Conservation (phyloP, 1,140 invertebrate species). For the Pseudomyrmex dendroicus region DNA sequence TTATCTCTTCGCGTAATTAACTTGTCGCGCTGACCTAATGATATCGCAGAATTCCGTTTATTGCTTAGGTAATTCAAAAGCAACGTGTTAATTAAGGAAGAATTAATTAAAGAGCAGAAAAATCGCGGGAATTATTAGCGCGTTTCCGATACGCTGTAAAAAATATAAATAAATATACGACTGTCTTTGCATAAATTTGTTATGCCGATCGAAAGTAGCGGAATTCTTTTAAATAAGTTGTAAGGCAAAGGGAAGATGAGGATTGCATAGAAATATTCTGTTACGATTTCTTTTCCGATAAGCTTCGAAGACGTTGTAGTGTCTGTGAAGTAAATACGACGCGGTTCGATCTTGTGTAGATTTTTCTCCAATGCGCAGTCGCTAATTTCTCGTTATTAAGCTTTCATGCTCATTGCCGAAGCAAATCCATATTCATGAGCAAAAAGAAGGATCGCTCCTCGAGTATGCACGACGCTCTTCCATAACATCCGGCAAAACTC, state of each 20-base stretch:
- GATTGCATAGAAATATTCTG: background rate
- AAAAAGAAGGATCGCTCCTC: constrained; percentile 45
- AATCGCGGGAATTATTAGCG: too few species aligned
- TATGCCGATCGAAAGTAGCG: too few species aligned
- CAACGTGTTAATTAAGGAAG: too few species aligned
- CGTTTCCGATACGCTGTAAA: too few species aligned
- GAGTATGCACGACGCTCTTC: constrained; percentile 46
- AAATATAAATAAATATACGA: too few species aligned
- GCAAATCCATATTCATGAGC: constrained; percentile 58
- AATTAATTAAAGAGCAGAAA: too few species aligned
- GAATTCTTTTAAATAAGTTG: too few species aligned
- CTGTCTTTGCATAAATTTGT: too few species aligned
- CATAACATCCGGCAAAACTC: constrained; percentile 52
- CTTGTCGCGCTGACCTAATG: too few species aligned
- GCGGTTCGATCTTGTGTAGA: background rate
- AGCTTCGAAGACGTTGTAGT: background rate
- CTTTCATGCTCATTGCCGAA: constrained; percentile 30
- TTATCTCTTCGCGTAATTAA: too few species aligned
- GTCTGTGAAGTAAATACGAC: background rate
- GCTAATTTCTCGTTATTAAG: constrained; percentile 44
- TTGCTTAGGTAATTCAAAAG: too few species aligned
- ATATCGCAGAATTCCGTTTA: too few species aligned
- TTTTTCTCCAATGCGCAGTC: constrained; percentile 4
- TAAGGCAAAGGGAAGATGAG: background rate
- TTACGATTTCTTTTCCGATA: constrained; percentile 9